phyloP scores from a whole-genome alignment of 2,113 vertebrate species.

The Charadrius vociferus region DNA sequence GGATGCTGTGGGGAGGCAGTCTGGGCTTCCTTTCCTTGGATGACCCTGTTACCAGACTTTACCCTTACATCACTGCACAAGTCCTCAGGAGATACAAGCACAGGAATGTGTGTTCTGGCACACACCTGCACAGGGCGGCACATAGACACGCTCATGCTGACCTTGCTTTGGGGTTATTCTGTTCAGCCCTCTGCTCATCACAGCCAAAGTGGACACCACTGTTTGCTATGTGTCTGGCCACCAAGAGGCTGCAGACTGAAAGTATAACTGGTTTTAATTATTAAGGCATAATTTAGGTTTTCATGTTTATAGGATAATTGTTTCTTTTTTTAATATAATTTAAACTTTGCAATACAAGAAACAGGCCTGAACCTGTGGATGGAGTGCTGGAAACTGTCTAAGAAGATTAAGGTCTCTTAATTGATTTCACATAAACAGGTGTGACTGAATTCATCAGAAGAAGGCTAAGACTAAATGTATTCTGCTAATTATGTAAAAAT shows the following conservation, averaged over 20 bases:
- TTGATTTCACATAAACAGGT: conserved; percentile 74
- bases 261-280: conserved; percentile 51
- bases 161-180: background rate
- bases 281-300: conserved; percentile 57
- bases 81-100: background rate
- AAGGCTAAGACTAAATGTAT: conserved; percentile 56
- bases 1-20: background rate
- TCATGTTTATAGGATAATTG: conserved; percentile 66
- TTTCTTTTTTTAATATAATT: conserved; percentile 67
- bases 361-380: conserved; percentile 67
- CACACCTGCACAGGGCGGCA: accelerated
- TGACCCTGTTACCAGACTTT: background rate
- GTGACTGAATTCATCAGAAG: conserved; percentile 71
- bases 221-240: conserved; percentile 11
- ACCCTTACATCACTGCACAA: background rate
- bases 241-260: conserved; percentile 26
- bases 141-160: background rate
- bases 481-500: conserved; percentile 64
- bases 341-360: conserved; percentile 51
- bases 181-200: background rate
- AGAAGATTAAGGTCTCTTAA: conserved; percentile 71
- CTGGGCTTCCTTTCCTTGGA: background rate
- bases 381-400: conserved; percentile 61
- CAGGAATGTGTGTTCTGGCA: background rate
- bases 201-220: background rate